These are phyloP conservation scores for Etia nguti DNA, from an alignment of 2,113 vertebrate species.

Conservation along the genomic window DNA sequence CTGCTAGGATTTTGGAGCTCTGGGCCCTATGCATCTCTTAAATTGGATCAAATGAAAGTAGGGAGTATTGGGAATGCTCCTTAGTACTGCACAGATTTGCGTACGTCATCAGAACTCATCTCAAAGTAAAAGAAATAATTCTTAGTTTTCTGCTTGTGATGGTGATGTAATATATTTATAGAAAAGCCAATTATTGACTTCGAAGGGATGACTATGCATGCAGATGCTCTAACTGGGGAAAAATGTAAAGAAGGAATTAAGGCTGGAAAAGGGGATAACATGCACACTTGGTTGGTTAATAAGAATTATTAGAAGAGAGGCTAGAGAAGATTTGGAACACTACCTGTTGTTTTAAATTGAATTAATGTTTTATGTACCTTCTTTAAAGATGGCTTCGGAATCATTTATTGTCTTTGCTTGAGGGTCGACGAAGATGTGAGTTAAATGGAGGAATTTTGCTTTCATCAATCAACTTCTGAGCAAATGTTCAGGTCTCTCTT, in stretches of 20 bases:
- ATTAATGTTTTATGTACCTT: neutral
- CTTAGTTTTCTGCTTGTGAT: neutral
- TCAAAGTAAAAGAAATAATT: constrained; percentile 30
- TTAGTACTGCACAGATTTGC: constrained; percentile 12
- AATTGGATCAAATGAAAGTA: constrained; percentile 53
- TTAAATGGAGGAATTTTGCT: neutral
- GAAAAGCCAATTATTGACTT: constrained; percentile 28
- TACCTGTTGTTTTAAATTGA: neutral
- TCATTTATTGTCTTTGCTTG: neutral
- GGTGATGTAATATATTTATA: constrained; percentile 28
- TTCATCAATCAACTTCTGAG: constrained; percentile 28
- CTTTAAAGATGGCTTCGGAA: neutral
- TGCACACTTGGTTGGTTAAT: neutral
- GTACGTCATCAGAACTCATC: constrained; percentile 37
- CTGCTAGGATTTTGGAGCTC: constrained; percentile 9
- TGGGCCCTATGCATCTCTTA: constrained; percentile 17
- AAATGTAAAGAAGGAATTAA: neutral
- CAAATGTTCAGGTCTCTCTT: constrained; percentile 8
- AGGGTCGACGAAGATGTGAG: neutral
- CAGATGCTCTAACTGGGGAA: neutral
- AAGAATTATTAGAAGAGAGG: neutral
- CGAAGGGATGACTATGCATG: neutral
- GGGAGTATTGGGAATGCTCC: constrained; percentile 4
- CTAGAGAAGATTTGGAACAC: neutral
- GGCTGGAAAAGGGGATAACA: neutral